Conservation (phyloP, 1,140 invertebrate genomes). For the Drosophila mojavensis region DNA sequence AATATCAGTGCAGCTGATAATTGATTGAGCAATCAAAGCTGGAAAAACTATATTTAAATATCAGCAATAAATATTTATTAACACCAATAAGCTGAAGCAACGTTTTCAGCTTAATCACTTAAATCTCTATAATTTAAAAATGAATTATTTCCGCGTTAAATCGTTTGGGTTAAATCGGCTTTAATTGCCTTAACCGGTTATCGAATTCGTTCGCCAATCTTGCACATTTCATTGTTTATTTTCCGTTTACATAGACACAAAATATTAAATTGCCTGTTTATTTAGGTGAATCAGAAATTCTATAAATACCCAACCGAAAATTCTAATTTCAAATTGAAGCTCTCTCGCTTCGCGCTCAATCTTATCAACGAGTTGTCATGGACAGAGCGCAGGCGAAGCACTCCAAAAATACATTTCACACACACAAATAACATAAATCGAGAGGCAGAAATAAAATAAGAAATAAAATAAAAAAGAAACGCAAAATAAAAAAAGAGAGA, state of each 20-base stretch:
- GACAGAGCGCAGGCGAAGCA: no score
- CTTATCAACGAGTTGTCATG: constrained; percentile 28
- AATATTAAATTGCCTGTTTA: neutral
- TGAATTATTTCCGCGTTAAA: no score
- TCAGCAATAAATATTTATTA: no score
- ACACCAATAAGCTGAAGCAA: no score
- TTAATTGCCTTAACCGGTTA: neutral
- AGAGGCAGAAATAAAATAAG: no score
- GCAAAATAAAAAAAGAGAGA: constrained; percentile 32
- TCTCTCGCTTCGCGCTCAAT: neutral
- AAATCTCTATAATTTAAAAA: no score
- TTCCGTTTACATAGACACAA: neutral
- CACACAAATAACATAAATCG: constrained; percentile 51
- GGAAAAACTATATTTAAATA: no score
- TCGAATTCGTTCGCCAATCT: neutral
- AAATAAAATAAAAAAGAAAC: constrained; percentile 4
- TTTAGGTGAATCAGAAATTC: constrained; percentile 1
- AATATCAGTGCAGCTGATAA: no score
- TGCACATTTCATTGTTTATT: neutral
- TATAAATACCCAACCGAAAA: constrained; percentile 6
- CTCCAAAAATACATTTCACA: constrained; percentile 55
- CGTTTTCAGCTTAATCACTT: no score
- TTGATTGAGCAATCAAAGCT: no score
- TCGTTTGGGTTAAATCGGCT: no score
- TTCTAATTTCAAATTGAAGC: constrained; percentile 5